Percentiles rank a stretch among this genome's conserved stretches.
Conservation (phyloP, 2,113 vertebrate species). For the Bujurquina vittata region DNA sequence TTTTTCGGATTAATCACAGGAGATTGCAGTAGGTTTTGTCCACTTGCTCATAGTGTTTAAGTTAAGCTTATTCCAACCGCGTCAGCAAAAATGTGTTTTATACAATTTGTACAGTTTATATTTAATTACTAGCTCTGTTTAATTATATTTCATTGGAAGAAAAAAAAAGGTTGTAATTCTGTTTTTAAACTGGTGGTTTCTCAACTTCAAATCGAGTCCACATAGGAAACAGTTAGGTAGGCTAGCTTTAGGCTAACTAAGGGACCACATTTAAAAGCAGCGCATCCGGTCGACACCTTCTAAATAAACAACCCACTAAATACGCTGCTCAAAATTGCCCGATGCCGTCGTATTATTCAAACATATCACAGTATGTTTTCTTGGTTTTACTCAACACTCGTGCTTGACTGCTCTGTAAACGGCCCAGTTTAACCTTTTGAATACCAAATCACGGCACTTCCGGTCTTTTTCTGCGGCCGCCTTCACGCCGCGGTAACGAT, state of each 20-base stretch:
- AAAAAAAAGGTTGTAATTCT: neutral
- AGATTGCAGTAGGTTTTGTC: neutral
- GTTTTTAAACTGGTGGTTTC: neutral
- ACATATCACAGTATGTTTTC: neutral
- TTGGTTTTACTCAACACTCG: neutral
- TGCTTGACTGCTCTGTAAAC: neutral
- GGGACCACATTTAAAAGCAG: neutral
- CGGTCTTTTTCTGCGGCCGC: constrained; percentile 33
- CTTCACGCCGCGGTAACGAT: constrained; percentile 10
- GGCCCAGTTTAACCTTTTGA: constrained; percentile 16
- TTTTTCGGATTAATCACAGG: neutral
- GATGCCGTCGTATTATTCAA: neutral
- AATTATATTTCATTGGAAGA: neutral
- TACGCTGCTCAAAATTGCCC: neutral
- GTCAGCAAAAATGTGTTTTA: neutral
- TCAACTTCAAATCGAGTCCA: neutral
- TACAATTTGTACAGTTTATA: neutral
- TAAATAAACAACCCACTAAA: neutral
- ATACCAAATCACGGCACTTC: constrained; percentile 37
- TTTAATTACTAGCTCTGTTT: neutral
- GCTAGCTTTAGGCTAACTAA: constrained; percentile 3
- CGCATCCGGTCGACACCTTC: constrained; percentile 38
- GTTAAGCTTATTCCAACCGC: neutral
- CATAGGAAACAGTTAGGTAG: constrained; percentile 4
- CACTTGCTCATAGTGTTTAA: neutral